Conservation (phyloP, 2,113 vertebrate species). For the Aptenodytes forsteri region DNA sequence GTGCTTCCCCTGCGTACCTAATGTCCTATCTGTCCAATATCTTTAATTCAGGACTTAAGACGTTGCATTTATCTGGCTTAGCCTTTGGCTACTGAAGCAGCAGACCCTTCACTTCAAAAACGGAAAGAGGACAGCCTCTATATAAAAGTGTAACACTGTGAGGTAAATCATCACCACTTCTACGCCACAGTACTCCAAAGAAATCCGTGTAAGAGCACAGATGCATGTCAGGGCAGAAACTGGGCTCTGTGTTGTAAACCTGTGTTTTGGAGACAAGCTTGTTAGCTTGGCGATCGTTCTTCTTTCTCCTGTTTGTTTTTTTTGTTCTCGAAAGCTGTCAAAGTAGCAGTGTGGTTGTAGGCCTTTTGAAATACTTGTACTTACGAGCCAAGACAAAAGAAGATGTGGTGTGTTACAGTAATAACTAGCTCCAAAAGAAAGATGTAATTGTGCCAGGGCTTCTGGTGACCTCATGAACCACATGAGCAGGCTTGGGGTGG, state of each 20-base stretch:
- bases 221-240: neutral
- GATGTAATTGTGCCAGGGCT: conserved; percentile 11
- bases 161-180: neutral
- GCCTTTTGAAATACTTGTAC: neutral
- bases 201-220: neutral
- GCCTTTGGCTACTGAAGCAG: neutral
- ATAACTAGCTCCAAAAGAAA: neutral
- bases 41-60: neutral
- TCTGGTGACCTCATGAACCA: conserved; percentile 35
- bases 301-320: neutral
- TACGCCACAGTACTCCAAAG: neutral
- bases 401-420: neutral
- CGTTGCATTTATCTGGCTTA: neutral
- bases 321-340: neutral
- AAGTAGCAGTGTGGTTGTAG: neutral
- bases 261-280: neutral
- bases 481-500: neutral
- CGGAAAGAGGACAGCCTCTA: neutral
- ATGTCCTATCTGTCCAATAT: neutral
- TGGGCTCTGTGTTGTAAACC: neutral
- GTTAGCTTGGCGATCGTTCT: neutral
- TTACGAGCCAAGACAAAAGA: neutral
- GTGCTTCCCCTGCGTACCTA: neutral
- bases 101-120: neutral
- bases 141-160: neutral